phyloP scores from a whole-genome alignment of 30 jellyfish, hydroid and myxozoan species.

The Pelagia noctiluca region DNA sequence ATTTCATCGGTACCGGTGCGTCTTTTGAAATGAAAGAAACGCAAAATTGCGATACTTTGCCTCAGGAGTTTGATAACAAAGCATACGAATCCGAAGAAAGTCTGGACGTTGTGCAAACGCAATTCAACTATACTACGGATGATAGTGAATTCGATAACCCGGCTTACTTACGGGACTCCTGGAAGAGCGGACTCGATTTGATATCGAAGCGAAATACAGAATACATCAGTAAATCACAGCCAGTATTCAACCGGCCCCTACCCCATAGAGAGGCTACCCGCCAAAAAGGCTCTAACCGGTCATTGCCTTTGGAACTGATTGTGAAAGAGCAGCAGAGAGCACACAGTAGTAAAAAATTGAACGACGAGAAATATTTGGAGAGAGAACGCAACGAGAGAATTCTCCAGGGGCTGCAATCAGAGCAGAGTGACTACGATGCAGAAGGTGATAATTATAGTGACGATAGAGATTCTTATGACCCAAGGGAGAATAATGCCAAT shows the following conservation, averaged over 20 bases:
- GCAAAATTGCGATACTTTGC: no score
- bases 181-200: conserved; percentile 2
- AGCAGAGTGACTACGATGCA: neutral
- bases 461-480: conserved; percentile 9
- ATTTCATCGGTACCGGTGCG: conserved; percentile 10
- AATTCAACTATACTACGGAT: neutral
- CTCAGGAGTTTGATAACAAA: neutral
- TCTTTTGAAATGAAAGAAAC: conserved; percentile 51
- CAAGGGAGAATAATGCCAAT: neutral
- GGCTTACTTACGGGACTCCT: conserved; percentile 20
- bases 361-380: conserved; percentile 55
- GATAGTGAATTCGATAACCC: conserved; percentile 22
- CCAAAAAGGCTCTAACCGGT: conserved; percentile 30
- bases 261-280: conserved; percentile 37
- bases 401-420: conserved; percentile 46
- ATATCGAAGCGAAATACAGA: conserved; percentile 35
- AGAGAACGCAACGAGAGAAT: conserved; percentile 59
- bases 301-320: conserved; percentile 35
- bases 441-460: conserved; percentile 1
- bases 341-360: neutral
- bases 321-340: neutral
- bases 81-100: conserved; percentile 28
- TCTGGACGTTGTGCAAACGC: neutral
- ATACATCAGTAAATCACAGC: conserved; percentile 56
- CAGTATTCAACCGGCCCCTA: conserved; percentile 45